Evolutionary conservation across 2,888 invertebrate species (phyloP).

Genomic region (Geophilus truncorum): DNA sequence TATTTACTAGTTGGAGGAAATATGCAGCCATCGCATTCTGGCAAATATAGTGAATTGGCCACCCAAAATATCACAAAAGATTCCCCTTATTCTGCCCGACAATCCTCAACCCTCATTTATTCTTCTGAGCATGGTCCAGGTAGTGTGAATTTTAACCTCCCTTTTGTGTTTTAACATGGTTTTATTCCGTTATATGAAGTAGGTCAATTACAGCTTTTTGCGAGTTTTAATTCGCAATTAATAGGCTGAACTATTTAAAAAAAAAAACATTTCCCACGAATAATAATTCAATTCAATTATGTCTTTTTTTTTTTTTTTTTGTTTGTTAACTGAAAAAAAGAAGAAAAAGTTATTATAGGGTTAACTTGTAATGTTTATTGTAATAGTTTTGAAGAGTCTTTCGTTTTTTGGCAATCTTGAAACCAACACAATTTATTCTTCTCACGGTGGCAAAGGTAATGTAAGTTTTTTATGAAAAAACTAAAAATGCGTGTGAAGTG

Average conservation of each 20-base stretch:
- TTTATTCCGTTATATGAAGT: not conserved
- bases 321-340: not conserved
- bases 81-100: constrained; percentile 67
- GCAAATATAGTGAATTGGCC: constrained; percentile 16
- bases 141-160: constrained; percentile 45
- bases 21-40: constrained; percentile 22
- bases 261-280: not conserved
- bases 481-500: not conserved
- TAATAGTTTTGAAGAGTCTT: constrained; percentile 11
- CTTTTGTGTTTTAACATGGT: not conserved
- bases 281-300: too few species aligned
- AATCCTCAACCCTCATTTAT: constrained; percentile 78
- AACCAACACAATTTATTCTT: constrained; percentile 22
- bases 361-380: not conserved
- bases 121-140: constrained; percentile 69
- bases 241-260: not conserved
- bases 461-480: not conserved
- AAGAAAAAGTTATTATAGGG: not conserved
- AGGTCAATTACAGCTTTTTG: not conserved
- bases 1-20: constrained; percentile 23
- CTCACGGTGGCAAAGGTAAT: not conserved
- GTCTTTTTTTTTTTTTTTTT: not conserved
- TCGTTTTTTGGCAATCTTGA: constrained; percentile 8
- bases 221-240: not conserved
- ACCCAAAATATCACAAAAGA: constrained; percentile 42